Base-by-base conservation (phyloP, 2,113 vertebrate species). In the Bubo blakistoni region DNA sequence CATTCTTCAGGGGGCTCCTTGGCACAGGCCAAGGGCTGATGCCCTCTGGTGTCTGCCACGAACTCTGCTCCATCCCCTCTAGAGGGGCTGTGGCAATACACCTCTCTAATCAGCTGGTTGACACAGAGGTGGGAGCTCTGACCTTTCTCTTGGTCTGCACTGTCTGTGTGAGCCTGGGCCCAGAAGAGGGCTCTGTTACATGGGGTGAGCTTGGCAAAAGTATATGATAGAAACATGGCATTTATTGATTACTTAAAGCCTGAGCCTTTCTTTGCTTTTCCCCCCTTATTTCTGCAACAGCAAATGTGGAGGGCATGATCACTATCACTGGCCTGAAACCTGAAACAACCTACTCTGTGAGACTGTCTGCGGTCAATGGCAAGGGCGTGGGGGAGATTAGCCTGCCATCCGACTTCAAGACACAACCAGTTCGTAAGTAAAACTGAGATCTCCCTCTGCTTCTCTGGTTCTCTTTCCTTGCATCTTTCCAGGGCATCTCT, bases 401-500 rank as follows among this genome's bases (percentile, higher is more conserved):
- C 77, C 52, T 95, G 1, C 79, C 97, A 3, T 97, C 98, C 1
- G 94, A 98, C 94, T 99, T 99, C 98, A 99, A 99, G 98, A 99
- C 99, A 0, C 98, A 99, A 79, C 99, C 99, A 96, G 99, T 99
- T 81, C 99, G 99, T 99, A 99, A 99, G 99, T 99, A 96, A 12
- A 96, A 52, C 36, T 54, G 73, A 58, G 15, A 36, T 82, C 76
- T 79, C 42, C 17, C 63, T 17, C n/a, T 52, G 54, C 55, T 63
- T 57, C 61, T 29, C 32, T 65, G 67, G 38, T 18, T 82, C 29
- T 32, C 49, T 34, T 16, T 13, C 26, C 77, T 82, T 85, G 51
- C 63, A 9, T 16, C 79, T 58, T 49, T 34, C 71, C 16, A 58
- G 90, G 90, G 81, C 34, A 38, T 16, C 91, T 74, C 49, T 81